Percentiles rank a stretch among this genome's conserved stretches.
phyloP scores from a whole-genome alignment of 1,140 invertebrate genomes.

The Calliopsis andreniformis region DNA sequence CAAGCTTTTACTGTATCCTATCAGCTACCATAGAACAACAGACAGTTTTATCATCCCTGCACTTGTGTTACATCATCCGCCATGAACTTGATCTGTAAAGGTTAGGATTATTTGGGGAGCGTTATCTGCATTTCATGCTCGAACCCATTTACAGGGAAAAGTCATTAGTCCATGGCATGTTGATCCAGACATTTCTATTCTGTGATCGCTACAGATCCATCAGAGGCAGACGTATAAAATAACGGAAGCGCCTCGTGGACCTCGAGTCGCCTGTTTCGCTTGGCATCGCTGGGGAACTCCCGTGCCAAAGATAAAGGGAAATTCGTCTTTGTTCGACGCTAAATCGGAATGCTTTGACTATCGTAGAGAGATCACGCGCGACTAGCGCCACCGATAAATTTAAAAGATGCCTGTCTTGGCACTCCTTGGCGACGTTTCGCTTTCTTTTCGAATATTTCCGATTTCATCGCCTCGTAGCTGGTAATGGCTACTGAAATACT shows the following conservation, averaged over 20 bases:
- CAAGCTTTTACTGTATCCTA: too few species aligned
- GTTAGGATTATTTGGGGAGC: too few species aligned
- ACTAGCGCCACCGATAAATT: slow-evolving; percentile 37
- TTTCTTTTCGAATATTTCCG: background rate
- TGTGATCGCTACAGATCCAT: slow-evolving; percentile 5
- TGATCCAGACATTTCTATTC: slow-evolving; percentile 66
- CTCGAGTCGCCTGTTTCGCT: slow-evolving; percentile 57
- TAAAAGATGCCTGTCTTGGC: background rate
- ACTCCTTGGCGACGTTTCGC: background rate
- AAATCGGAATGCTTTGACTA: slow-evolving; percentile 8
- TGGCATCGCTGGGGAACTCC: slow-evolving; percentile 59
- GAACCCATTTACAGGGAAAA: too few species aligned
- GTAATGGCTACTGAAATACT: too few species aligned
- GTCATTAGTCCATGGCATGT: slow-evolving; percentile 26
- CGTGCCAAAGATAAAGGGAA: slow-evolving; percentile 30
- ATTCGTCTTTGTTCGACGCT: slow-evolving; percentile 14
- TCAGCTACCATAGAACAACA: too few species aligned
- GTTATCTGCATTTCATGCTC: too few species aligned
- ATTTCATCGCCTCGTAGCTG: background rate
- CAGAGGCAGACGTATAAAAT: slow-evolving; percentile 42
- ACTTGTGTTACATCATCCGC: too few species aligned
- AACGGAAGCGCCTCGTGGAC: slow-evolving; percentile 51
- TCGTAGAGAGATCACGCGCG: background rate
- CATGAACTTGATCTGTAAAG: too few species aligned
- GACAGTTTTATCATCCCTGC: too few species aligned